A percentile compares a stretch with the other conserved stretches of the same genome.
phyloP scores from a whole-genome alignment of 2,888 invertebrate species.

The Drosophila eohydei region DNA sequence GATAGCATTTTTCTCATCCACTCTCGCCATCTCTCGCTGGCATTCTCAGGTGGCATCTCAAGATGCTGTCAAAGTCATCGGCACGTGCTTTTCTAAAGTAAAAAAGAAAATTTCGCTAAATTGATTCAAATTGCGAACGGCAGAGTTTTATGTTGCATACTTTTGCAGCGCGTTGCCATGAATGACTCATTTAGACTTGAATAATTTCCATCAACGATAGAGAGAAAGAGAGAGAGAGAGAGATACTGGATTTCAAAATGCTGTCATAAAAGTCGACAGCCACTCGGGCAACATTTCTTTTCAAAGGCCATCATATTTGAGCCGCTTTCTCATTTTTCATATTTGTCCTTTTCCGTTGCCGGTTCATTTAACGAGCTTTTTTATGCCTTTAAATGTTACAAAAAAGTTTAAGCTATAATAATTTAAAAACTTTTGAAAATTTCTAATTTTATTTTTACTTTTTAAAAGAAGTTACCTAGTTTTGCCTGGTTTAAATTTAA shows the following conservation, averaged over 20 bases:
- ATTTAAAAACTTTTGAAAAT: background rate
- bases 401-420: background rate
- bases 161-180: constrained; percentile 26
- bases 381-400: background rate
- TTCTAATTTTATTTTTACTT: background rate
- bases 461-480: background rate
- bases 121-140: constrained; percentile 51
- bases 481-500: too few species aligned
- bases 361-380: constrained; percentile 5
- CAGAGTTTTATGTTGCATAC: constrained; percentile 41
- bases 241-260: background rate
- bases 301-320: constrained; percentile 7
- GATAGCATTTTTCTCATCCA: constrained; percentile 3
- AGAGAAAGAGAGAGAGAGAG: background rate
- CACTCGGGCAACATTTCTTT: constrained; percentile 4
- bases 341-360: constrained; percentile 8
- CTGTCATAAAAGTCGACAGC: constrained; percentile 15
- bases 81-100: constrained; percentile 45
- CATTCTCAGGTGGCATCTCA: constrained; percentile 25
- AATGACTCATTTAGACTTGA: constrained; percentile 35
- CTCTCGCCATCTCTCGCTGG: background rate
- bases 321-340: constrained; percentile 10
- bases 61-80: constrained; percentile 16
- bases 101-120: constrained; percentile 26
- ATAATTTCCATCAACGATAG: background rate